Base-by-base conservation (phyloP, 2,888 invertebrate genomes). In the Rhingia campestris region DNA sequence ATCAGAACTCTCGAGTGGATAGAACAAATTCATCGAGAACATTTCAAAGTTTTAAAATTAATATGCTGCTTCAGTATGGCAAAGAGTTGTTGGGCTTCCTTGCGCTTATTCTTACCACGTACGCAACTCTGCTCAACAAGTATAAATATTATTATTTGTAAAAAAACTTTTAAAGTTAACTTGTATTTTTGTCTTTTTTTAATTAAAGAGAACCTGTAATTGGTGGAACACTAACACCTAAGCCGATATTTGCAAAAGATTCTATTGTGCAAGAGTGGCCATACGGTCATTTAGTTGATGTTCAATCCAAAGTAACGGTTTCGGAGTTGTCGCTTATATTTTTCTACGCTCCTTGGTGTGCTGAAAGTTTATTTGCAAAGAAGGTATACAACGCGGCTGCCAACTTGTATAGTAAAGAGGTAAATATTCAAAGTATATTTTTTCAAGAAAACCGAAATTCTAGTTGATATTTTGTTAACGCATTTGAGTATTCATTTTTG, bases 321-420 rank as follows among this genome's bases (percentile, higher is more conserved):
- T 94, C 94, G 3, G 97, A 97, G 90, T 92, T 97, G 4, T 94
- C 97, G 43, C 95, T 98, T 91, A 94, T 98, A 32, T 97, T 98
- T 95, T 98, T 97, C 90, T 98, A 98, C 92, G 98, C 98, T 6
- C 97, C 98, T 0, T 98, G 98, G 98, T 97, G 97, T 92, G 96
- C 97, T 0, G 95, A 97, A 89, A 96, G 96, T 87, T 95, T 96
- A 89, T 93, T 93, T 88, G 94, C 95, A 0, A 92, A 95, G 67
- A 91, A 93, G 75, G 95, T 97, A 88, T 96, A 96, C 92, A 95
- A 96, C 88, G 93, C 92, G 87, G 95, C 95, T 70, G 96, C 97
- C 3, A 92, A 92, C 88, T 93, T 94, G 88, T 93, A 95, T 91
- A 93, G 94, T 88, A 93, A 95, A 86, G 93, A 95, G 91, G 96